Conservation (phyloP, 2,888 invertebrate species). For the Folsomia manolachei region DNA sequence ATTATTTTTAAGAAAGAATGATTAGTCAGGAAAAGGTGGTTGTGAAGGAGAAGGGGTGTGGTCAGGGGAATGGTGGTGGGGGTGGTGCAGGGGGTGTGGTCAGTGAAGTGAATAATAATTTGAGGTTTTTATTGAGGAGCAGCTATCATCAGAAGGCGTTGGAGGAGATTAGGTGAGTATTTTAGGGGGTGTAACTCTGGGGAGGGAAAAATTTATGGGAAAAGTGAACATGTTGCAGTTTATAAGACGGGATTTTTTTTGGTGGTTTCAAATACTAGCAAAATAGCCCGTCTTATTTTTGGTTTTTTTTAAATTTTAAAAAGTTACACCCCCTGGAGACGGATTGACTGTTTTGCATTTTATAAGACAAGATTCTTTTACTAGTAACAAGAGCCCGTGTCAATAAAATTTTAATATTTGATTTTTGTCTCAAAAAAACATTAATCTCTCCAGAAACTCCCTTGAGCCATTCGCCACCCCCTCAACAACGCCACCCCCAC, state of each 20-base stretch:
- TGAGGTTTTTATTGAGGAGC: background rate
- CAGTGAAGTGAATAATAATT: background rate
- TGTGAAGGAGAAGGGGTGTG: background rate
- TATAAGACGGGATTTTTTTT: too few species aligned
- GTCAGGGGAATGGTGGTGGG: background rate
- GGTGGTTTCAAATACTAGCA: background rate
- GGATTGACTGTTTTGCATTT: too few species aligned
- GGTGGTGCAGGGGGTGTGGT: background rate
- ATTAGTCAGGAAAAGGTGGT: background rate
- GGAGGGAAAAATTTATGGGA: too few species aligned
- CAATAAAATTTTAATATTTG: too few species aligned
- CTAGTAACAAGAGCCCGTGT: too few species aligned
- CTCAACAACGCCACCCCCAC: constrained; percentile 54
- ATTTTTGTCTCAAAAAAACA: too few species aligned
- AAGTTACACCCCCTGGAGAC: too few species aligned
- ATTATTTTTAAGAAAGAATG: background rate
- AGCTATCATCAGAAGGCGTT: constrained; percentile 47
- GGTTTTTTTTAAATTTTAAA: constrained; percentile 3
- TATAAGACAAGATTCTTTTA: too few species aligned
- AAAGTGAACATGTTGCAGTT: too few species aligned
- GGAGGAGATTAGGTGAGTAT: constrained; percentile 44
- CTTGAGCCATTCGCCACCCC: constrained; percentile 47
- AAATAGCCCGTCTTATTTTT: background rate
- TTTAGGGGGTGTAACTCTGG: too few species aligned
- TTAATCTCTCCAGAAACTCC: constrained; percentile 38